Conservation (phyloP, 2,113 vertebrate species). For the Sminthopsis crassicaudata region DNA sequence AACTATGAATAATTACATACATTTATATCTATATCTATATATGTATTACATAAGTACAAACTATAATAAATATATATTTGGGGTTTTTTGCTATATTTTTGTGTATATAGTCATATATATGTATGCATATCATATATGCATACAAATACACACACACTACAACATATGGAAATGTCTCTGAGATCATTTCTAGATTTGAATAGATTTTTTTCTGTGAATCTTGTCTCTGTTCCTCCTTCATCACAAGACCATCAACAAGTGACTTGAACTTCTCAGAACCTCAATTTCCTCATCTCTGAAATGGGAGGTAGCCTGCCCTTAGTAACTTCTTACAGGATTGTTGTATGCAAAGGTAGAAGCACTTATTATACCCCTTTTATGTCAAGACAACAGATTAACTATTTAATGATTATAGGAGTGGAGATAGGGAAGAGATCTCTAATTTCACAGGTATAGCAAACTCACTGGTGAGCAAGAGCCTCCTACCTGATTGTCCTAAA, state of each 20-base stretch:
- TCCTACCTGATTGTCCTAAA: neutral
- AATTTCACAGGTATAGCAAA: neutral
- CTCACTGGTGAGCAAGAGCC: neutral
- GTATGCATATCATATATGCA: no score
- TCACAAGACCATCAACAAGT: neutral
- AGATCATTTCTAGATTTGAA: neutral
- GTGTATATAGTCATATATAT: neutral
- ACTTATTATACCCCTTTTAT: neutral
- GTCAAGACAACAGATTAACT: no score
- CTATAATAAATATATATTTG: neutral
- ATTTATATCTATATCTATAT: neutral
- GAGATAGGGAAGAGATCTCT: neutral
- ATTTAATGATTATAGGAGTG: neutral
- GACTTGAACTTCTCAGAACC: neutral
- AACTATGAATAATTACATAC: neutral
- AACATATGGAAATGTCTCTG: neutral
- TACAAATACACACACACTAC: neutral
- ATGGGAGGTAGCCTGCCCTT: neutral
- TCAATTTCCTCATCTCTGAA: neutral
- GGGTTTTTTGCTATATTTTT: neutral
- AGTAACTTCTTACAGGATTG: neutral
- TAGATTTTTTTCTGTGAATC: neutral
- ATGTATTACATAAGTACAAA: neutral
- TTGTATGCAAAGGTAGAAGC: neutral
- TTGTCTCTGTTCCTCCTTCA: neutral